A percentile compares a stretch with the other conserved stretches of the same genome.
These are phyloP conservation scores for Herpetotheres cachinnans DNA, from an alignment of 2,113 vertebrate species.

Conservation along the genomic window DNA sequence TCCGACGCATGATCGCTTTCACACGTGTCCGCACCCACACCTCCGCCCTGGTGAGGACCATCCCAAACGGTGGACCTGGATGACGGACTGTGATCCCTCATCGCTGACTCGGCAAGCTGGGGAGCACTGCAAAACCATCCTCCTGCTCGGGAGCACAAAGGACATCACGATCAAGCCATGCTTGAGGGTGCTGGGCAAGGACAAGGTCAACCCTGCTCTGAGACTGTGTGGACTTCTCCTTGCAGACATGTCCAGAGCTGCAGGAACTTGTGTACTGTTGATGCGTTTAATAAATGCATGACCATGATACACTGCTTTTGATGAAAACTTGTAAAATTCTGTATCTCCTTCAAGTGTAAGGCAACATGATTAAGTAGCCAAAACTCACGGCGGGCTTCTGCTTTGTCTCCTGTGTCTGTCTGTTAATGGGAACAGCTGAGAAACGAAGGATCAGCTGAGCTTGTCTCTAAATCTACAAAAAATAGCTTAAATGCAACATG, in stretches of 20 bases:
- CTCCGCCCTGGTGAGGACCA: background rate
- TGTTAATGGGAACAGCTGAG: background rate
- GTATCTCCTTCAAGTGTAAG: background rate
- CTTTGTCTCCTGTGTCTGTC: background rate
- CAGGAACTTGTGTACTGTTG: background rate
- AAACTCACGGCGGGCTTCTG: background rate
- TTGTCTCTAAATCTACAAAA: background rate
- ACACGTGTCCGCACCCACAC: background rate
- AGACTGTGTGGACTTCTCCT: background rate
- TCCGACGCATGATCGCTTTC: rapidly evolving
- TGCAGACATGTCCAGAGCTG: background rate
- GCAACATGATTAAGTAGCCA: background rate
- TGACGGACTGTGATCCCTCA: background rate
- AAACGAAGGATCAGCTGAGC: background rate
- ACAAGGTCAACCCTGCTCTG: background rate
- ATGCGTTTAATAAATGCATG: background rate
- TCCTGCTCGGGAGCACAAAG: background rate
- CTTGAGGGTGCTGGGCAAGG: background rate
- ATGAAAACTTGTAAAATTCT: background rate
- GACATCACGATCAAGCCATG: background rate
- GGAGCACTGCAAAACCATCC: background rate
- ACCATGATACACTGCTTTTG: background rate
- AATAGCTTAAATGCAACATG: background rate
- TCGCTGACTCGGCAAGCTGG: background rate
- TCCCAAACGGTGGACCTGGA: background rate